Evolutionary conservation across 2,797 vertebrate genomes (phyloP), one percentile per base, ranked within the genome.

Genomic region (Anomalospiza imberbis): DNA sequence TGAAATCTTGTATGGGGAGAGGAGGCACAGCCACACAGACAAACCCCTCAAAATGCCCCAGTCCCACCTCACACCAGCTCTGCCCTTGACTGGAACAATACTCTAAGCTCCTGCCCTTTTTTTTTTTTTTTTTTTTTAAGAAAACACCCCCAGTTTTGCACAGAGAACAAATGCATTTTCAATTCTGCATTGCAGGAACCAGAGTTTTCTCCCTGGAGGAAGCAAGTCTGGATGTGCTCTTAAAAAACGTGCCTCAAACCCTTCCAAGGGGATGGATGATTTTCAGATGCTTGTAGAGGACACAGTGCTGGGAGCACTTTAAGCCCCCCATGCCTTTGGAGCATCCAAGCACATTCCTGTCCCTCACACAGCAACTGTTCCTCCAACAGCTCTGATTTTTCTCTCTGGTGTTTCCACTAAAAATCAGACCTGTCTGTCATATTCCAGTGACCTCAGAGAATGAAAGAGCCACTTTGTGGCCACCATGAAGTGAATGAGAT

Each of bases 1-100:
- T 3, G 29, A 38, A 21, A 19, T 31, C 40, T 77, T 8, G 1
- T 3, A 0, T 0, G 7, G 57, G 74, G 34, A 72, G 20, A 9
- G 14, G 19, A 80, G 36, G 73, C 42, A 79, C 36, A 77, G 45
- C 18, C 68, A 67, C 21, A 7, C 36, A 34, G 3, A 31, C 51
- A 70, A 55, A 48, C 7, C 12, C 51, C 40, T 3, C 17, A 22
- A 58, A 90, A 74, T 4, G 6, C 42, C 21, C 51, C 26, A 38
- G 19, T 17, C 34, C 60, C 51, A 9, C 3, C 58, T 68, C 85
- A 31, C 71, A 58, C 15, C 63, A 54, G 45, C 38, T 50, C 29
- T 55, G 10, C 26, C 62, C n/a, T 53, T 45, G 26, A 73, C 2
- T 2, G 60, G 32, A 71, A 51, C 34, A 5, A 26, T 6, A 4